Conservation (phyloP, 2,797 vertebrate genomes). For the Sciurus vulgaris region DNA sequence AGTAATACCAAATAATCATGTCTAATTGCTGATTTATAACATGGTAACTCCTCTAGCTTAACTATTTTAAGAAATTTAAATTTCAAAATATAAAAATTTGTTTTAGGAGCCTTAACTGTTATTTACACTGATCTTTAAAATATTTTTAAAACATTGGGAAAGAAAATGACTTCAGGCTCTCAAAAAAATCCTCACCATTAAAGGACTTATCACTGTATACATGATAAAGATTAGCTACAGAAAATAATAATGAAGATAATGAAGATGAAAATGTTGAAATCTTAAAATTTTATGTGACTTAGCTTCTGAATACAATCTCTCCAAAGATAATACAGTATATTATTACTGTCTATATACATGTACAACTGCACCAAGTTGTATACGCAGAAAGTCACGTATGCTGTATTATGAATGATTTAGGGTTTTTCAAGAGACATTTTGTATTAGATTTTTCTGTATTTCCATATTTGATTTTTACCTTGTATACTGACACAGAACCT, state of each 20-base stretch:
- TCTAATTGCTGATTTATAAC: constrained; percentile 29
- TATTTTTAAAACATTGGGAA: constrained; percentile 15
- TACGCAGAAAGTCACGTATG: not conserved
- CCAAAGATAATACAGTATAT: not conserved
- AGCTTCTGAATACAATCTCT: constrained; percentile 20
- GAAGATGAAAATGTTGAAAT: not conserved
- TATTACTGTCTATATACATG: too few relatives aligned
- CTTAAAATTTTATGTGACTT: constrained; percentile 2
- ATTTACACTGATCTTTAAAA: constrained; percentile 55
- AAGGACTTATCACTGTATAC: not conserved
- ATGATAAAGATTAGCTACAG: constrained; percentile 23
- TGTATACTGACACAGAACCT: not conserved
- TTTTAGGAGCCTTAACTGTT: constrained; percentile 13
- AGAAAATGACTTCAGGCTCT: not conserved
- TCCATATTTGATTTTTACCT: constrained; percentile 17
- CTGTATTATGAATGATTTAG: not conserved
- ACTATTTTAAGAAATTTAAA: constrained; percentile 25
- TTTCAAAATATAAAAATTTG: not conserved
- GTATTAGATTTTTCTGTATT: constrained; percentile 8
- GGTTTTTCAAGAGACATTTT: not conserved
- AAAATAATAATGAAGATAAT: constrained; percentile 18
- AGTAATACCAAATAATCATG: constrained; percentile 5
- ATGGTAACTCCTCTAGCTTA: not conserved
- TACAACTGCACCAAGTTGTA: not conserved
- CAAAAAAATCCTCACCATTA: not conserved